These are phyloP conservation scores for Onychomys torridus DNA, from an alignment of 2,797 vertebrate species.

Conservation along the genomic window DNA sequence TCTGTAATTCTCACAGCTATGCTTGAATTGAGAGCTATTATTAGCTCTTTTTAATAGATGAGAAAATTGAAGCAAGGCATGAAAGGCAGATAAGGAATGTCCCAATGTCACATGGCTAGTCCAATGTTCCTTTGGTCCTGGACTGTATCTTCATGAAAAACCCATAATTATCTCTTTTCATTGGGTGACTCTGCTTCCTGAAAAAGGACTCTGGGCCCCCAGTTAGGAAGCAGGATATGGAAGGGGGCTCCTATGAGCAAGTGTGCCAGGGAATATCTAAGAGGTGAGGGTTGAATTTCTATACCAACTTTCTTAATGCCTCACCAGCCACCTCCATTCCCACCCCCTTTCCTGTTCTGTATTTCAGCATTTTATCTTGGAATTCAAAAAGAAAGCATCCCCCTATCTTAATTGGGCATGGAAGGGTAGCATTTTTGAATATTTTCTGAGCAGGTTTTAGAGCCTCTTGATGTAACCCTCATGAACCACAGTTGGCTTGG, in stretches of 20 bases:
- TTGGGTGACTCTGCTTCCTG: background rate
- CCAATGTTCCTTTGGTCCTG: background rate
- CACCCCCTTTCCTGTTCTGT: background rate
- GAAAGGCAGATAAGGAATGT: background rate
- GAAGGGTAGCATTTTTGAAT: background rate
- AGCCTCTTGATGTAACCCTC: background rate
- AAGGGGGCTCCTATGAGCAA: background rate
- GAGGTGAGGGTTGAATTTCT: background rate
- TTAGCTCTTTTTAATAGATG: background rate
- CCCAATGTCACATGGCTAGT: background rate
- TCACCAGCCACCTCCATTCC: background rate
- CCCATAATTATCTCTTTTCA: background rate
- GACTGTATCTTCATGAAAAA: background rate
- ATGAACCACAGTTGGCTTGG: background rate
- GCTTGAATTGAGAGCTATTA: background rate
- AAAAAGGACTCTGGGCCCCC: background rate
- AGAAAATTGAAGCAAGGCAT: background rate
- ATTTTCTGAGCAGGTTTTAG: background rate
- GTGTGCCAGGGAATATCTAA: background rate
- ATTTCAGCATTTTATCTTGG: background rate
- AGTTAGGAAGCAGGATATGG: background rate
- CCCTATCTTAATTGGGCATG: rapidly evolving
- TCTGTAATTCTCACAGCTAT: background rate
- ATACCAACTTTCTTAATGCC: background rate
- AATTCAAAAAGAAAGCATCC: background rate